A percentile compares a stretch with the other conserved stretches of the same genome.
phyloP scores from a whole-genome alignment of 2,888 invertebrate genomes.

The Ypsolopha scabrella region DNA sequence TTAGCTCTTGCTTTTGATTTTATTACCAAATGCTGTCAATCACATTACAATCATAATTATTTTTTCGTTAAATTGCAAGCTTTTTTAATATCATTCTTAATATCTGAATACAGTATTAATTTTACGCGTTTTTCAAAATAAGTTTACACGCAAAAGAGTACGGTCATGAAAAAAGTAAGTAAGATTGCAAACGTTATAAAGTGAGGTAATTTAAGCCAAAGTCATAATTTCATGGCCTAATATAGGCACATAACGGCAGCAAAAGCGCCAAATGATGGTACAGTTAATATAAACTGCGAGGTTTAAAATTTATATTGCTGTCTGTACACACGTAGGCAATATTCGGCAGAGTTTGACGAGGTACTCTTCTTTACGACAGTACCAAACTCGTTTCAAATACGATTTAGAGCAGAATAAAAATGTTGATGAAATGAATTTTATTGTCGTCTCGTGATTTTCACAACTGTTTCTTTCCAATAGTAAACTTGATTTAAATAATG shows the following conservation, averaged over 20 bases:
- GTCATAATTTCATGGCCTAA: conserved; percentile 4
- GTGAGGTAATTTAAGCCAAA: not conserved
- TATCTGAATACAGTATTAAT: too few relatives aligned
- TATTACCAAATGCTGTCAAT: too few relatives aligned
- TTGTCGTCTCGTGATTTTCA: conserved; percentile 12
- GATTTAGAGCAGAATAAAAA: conserved; percentile 19
- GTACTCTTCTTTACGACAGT: conserved; percentile 22
- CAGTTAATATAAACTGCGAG: conserved; percentile 24
- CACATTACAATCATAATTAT: too few relatives aligned
- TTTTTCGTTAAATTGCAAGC: too few relatives aligned
- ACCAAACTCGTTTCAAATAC: conserved; percentile 23
- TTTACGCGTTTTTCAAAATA: not conserved
- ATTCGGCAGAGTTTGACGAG: conserved; percentile 18
- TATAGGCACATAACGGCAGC: conserved; percentile 8
- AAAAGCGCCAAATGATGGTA: conserved; percentile 16
- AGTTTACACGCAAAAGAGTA: not conserved
- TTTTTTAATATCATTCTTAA: too few relatives aligned
- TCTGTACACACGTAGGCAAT: conserved; percentile 16
- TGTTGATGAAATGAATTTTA: conserved; percentile 20
- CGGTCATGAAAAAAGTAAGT: conserved; percentile 1
- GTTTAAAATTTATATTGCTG: conserved; percentile 30
- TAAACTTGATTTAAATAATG: conserved; percentile 11
- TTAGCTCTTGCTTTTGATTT: too few relatives aligned
- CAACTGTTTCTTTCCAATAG: conserved; percentile 7
- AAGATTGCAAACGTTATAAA: conserved; percentile 2